Evolutionary conservation across 2,888 invertebrate species (phyloP), one percentile per base, ranked within the genome.

Genomic region (Oeneis ivallda): DNA sequence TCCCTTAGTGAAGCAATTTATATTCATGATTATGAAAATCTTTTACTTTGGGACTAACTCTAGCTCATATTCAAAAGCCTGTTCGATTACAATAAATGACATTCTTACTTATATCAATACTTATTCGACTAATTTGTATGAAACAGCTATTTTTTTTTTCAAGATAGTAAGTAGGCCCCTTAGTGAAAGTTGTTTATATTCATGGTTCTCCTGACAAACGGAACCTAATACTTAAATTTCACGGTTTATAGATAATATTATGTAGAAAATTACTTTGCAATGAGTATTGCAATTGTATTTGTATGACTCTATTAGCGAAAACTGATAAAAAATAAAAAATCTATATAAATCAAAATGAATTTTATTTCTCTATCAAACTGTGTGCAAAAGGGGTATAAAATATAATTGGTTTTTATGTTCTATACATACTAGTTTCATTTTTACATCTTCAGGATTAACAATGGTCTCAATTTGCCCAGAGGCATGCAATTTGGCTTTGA

Each of bases 301-400:
- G 45, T 47, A 47, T 47, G 45, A 47, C 45, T 47, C n/a, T n/a
- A 47, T 47, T 47, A 47, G 45, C 45, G 45, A 47, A 17, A 47
- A 47, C 45, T 47, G 45, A 47, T 47, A 47, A 47, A 47, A 47
- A 47, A 47, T 47, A 47, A 47, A 47, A 47, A 47, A 47, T 47
- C 45, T 47, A 47, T 47, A 47, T 47, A 47, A 47, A 47, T 47
- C 45, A 47, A 11, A 47, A 47, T 11, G 15, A 15, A n/a, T n/a
- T n/a, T n/a, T n/a, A n/a, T n/a, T n/a, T n/a, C n/a, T n/a, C n/a
- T n/a, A n/a, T n/a, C n/a, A n/a, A n/a, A n/a, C n/a, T n/a, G n/a
- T n/a, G n/a, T n/a, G n/a, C n/a, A n/a, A n/a, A n/a, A n/a, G n/a
- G n/a, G n/a, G n/a, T n/a, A n/a, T n/a, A n/a, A n/a, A n/a, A n/a